phyloP scores from a whole-genome alignment of 1,140 invertebrate genomes.

The Acarapis woodi region DNA sequence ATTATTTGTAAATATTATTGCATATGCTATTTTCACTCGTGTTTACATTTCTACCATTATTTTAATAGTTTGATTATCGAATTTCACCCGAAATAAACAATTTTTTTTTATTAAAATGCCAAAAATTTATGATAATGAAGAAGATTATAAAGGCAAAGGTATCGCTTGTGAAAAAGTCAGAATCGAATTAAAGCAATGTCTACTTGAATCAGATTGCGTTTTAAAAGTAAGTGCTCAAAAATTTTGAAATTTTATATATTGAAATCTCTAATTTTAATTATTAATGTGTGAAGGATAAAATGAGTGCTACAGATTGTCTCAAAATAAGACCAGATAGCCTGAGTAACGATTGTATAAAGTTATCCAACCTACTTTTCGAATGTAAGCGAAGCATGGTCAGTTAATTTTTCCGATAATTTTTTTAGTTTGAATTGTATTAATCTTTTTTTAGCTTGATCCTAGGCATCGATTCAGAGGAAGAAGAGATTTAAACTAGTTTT shows the following conservation, averaged over 20 bases:
- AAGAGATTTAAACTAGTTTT: background rate
- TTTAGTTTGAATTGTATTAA: background rate
- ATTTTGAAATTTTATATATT: slow-evolving; percentile 1
- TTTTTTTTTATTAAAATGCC: too few relatives aligned
- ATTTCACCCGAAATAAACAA: too few relatives aligned
- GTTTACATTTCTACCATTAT: too few relatives aligned
- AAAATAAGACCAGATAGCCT: background rate
- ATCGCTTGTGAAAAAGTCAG: background rate
- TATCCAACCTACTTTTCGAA: slow-evolving; percentile 5
- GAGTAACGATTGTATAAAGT: slow-evolving; percentile 3
- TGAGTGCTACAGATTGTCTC: slow-evolving; percentile 1
- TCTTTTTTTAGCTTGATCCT: background rate
- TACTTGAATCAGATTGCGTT: slow-evolving; percentile 6
- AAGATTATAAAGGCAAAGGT: slow-evolving; percentile 6
- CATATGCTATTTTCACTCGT: too few relatives aligned
- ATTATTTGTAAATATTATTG: too few relatives aligned
- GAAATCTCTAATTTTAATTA: background rate
- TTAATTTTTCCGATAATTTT: background rate
- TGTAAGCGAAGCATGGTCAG: slow-evolving; percentile 7
- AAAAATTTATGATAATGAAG: slow-evolving; percentile 2
- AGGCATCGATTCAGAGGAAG: background rate
- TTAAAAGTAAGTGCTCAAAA: background rate
- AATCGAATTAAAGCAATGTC: slow-evolving; percentile 6
- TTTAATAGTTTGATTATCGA: too few relatives aligned
- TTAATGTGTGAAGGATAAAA: background rate